phyloP scores from a whole-genome alignment of 2,113 vertebrate genomes.

The Dicrurus megarhynchus region DNA sequence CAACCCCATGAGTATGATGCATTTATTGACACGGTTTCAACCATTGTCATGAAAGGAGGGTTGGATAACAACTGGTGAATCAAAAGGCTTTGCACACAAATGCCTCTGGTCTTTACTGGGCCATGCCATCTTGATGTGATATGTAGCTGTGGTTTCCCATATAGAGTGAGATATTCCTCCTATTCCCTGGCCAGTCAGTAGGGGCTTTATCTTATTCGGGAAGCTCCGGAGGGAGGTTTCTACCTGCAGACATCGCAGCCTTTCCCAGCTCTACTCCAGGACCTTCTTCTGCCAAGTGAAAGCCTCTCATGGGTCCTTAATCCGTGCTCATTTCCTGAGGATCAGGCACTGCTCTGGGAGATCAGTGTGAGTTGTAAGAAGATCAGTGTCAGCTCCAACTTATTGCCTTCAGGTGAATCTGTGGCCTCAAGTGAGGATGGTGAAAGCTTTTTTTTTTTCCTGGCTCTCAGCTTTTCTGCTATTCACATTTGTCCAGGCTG shows the following conservation, averaged over 20 bases:
- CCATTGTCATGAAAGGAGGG: background rate
- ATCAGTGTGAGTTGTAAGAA: background rate
- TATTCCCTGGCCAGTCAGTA: background rate
- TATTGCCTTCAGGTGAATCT: background rate
- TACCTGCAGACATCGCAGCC: background rate
- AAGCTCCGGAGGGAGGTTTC: background rate
- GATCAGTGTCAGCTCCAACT: background rate
- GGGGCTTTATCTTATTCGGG: background rate
- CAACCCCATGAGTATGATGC: background rate
- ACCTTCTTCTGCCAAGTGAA: background rate
- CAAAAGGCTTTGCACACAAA: background rate
- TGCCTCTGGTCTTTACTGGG: background rate
- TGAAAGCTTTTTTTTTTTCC: background rate
- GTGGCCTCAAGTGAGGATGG: background rate
- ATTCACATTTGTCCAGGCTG: background rate
- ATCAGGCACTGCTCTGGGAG: background rate
- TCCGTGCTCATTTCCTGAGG: background rate
- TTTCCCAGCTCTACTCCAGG: background rate
- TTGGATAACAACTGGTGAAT: background rate
- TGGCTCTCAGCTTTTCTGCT: background rate
- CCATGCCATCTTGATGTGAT: background rate
- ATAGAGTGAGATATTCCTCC: background rate
- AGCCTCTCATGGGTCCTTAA: background rate
- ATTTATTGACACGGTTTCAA: background rate
- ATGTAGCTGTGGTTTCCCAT: background rate